Percentiles rank a stretch among this genome's conserved stretches.
These are phyloP conservation scores for Brachionus manjavacas DNA, from an alignment of 1,140 invertebrate species.

Conservation along the genomic window DNA sequence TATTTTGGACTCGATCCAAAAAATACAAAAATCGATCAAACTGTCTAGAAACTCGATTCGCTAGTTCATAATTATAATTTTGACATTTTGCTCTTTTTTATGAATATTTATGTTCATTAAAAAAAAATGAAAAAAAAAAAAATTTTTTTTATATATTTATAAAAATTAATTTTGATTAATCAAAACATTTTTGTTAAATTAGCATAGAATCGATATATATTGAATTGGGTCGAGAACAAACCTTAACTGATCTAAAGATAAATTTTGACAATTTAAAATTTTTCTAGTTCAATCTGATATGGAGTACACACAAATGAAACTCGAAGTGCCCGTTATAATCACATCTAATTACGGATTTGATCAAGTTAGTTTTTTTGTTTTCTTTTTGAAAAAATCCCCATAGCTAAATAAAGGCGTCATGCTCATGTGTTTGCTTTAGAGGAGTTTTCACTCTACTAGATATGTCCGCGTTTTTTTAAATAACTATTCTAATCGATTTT, in stretches of 20 bases:
- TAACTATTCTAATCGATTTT: neutral
- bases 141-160: neutral
- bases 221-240: conserved; percentile 1
- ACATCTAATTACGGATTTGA: neutral
- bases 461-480: neutral
- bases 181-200: neutral
- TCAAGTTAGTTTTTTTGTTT: neutral
- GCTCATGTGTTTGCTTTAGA: neutral
- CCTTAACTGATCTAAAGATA: conserved; percentile 11
- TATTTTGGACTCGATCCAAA: conserved; percentile 22
- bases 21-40: conserved; percentile 10
- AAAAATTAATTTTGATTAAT: neutral
- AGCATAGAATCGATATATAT: neutral
- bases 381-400: neutral
- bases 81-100: conserved; percentile 21
- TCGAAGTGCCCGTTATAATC: neutral
- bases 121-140: neutral
- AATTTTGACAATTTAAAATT: conserved; percentile 24
- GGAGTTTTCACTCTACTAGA: neutral
- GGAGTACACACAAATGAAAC: neutral
- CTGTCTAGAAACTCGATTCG: conserved; percentile 4
- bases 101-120: neutral
- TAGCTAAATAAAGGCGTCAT: neutral
- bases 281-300: neutral
- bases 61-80: conserved; percentile 31